Conservation (phyloP, 2,888 invertebrate genomes). For the Allygus modestus region DNA sequence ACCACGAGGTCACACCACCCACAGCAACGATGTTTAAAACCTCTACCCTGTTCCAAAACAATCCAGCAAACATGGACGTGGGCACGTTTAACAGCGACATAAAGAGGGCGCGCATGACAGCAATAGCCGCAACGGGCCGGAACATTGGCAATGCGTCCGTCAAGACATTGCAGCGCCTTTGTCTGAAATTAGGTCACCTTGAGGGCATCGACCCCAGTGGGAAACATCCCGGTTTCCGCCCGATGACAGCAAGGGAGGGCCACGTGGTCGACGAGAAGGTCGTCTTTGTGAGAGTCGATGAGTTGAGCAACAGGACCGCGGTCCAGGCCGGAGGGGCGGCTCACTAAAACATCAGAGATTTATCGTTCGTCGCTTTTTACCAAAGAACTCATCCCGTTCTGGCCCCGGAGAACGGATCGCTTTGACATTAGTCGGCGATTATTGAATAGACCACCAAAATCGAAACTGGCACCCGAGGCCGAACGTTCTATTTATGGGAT, state of each 20-base stretch:
- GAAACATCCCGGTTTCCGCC: constrained; percentile 27
- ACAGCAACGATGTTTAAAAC: too few species aligned
- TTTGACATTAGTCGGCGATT: constrained; percentile 38
- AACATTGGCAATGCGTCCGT: constrained; percentile 6
- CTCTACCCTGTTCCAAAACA: not conserved
- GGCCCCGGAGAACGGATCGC: not conserved
- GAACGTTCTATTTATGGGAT: constrained; percentile 19
- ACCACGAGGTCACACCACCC: too few species aligned
- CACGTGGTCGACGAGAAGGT: not conserved
- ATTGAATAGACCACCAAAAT: constrained; percentile 34
- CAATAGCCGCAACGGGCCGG: not conserved
- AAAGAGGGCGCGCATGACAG: constrained; percentile 16
- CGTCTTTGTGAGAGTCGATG: not conserved
- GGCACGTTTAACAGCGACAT: not conserved
- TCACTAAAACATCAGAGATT: constrained; percentile 17
- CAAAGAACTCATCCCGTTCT: constrained; percentile 40
- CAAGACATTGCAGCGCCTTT: not conserved
- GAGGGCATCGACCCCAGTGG: constrained; percentile 34
- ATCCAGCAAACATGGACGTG: too few species aligned
- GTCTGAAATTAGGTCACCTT: constrained; percentile 17
- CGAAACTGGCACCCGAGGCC: constrained; percentile 28
- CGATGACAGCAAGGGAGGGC: not conserved
- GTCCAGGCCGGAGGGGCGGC: not conserved
- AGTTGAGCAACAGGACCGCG: not conserved
- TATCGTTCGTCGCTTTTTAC: constrained; percentile 31